Base-by-base conservation (phyloP, 2,113 vertebrate genomes). In the Alligator mississippiensis region DNA sequence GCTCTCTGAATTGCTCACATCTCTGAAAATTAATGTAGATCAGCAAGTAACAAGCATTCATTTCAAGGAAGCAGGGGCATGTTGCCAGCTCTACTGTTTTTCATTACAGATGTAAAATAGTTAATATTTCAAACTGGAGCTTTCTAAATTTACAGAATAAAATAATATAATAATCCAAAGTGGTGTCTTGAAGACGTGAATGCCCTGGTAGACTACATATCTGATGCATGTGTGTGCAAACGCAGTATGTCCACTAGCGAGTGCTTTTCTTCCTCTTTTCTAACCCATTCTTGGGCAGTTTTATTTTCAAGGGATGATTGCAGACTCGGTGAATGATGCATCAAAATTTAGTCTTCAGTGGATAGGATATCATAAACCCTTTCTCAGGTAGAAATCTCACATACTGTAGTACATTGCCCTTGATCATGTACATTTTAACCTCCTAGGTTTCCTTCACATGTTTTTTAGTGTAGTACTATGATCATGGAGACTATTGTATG, bases 51-150 rank as follows among this genome's bases (percentile, higher is more conserved):
- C 82, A 54, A 61, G 58, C 61, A 0, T 78, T 55, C 66, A 2
- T 91, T 63, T 22, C 78, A 79, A 58, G 66, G 76, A 58, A 16
- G 24, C 1, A 61, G 76, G 38, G 47, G 59, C 34, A 3, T 70
- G 77, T 58, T 92, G 22, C 72, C 79, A 87, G 68, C 1, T 3
- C 84, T 94, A 17, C 81, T 92, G 38, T 18, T 76, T 64, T 55
- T 83, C 90, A 81, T 79, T 83, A 34, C 21, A 54, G 61, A n/a
- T 64, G 77, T 74, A 74, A 91, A 93, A 81, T 60, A 81, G 82
- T 75, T 85, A 22, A 22, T 72, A 30, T 47, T 91, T 81, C 34
- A 59, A 85, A 64, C 60, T 57, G 3, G 60, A 72, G 30, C 47
- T 2, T 87, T 90, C 17, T 64, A 2, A 38, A 60, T 1, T 54